Evolutionary conservation across 1,140 invertebrate species (phyloP).

Genomic region (Lasioglossum albipes): DNA sequence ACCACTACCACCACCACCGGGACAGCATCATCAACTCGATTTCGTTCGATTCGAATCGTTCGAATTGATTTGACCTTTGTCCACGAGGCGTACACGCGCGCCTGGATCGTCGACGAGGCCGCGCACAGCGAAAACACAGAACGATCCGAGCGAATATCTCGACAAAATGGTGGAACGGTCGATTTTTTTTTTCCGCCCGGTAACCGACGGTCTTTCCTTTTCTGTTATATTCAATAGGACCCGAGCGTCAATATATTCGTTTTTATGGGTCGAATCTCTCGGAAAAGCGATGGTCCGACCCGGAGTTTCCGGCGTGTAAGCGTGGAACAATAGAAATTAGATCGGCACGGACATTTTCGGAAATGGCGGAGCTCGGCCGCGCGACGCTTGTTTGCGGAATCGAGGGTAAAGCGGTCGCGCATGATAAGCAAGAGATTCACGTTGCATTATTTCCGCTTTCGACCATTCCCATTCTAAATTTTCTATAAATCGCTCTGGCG

Average conservation of each 20-base stretch:
- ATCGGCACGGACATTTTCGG: not conserved
- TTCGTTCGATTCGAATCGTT: slow-evolving; percentile 44
- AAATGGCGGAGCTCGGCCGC: not conserved
- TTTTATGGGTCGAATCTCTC: not conserved
- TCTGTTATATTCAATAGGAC: slow-evolving; percentile 10
- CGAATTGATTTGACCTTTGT: slow-evolving; percentile 59
- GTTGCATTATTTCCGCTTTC: no score
- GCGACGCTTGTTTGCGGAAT: no score
- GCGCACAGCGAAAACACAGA: not conserved
- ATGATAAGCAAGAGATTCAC: no score
- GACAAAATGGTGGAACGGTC: not conserved
- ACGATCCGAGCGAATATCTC: not conserved
- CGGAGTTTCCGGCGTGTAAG: not conserved
- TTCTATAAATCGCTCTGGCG: no score
- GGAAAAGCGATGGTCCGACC: no score
- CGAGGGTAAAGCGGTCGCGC: no score
- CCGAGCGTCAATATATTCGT: not conserved
- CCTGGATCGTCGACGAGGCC: not conserved
- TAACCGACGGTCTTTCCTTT: not conserved
- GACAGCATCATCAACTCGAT: slow-evolving; percentile 53
- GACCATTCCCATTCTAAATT: no score
- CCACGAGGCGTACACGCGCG: slow-evolving; percentile 32
- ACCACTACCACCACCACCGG: not conserved
- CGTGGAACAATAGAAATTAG: slow-evolving; percentile 2
- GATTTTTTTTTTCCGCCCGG: slow-evolving; percentile 20